Evolutionary conservation across 2,113 vertebrate species (phyloP), one percentile per base, ranked within the genome.

Genomic region (Mustela nigripes): DNA sequence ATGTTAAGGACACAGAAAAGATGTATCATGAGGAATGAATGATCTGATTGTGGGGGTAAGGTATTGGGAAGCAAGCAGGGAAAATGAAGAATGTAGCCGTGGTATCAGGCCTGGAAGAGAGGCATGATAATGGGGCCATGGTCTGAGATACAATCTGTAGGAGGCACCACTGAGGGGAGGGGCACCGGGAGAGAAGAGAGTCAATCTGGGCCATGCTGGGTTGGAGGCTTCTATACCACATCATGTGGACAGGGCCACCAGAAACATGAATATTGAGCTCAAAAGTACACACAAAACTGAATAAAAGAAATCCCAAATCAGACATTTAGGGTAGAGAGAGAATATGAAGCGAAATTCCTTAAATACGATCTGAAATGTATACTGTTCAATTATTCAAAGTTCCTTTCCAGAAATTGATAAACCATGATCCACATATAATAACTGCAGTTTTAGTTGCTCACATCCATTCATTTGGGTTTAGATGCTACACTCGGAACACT

Each of bases 321-420:
- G 16, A 71, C 14, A 65, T 91, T 82, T 82, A 78, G 12, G 5
- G 2, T 50, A 93, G 69, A 84, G 89, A 69, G 45, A 84, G 3
- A 67, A 78, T 58, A 31, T 21, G 92, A 16, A 83, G n/a, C 11
- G 94, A 33, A 92, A 42, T 74, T 79, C 12, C 50, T 76, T 50
- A 50, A 74, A 96, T 60, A 80, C 2, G 36, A 10, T 56, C 73
- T 79, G 53, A 69, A 14, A 10, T 83, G 39, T 69, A 71, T 56
- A 69, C 21, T 85, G 19, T 67, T 93, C 83, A 88, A 78, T 93
- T 58, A 95, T 76, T 80, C 69, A 81, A 86, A 87, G 88, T 79
- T 91, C 91, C 79, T 74, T 88, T 45, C 28, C 56, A 63, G 19
- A 80, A 65, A 53, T 76, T 31, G 71, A 1, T 50, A 56, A 88